phyloP scores from a whole-genome alignment of 2,888 invertebrate genomes.

The Lasioglossum malachurum region DNA sequence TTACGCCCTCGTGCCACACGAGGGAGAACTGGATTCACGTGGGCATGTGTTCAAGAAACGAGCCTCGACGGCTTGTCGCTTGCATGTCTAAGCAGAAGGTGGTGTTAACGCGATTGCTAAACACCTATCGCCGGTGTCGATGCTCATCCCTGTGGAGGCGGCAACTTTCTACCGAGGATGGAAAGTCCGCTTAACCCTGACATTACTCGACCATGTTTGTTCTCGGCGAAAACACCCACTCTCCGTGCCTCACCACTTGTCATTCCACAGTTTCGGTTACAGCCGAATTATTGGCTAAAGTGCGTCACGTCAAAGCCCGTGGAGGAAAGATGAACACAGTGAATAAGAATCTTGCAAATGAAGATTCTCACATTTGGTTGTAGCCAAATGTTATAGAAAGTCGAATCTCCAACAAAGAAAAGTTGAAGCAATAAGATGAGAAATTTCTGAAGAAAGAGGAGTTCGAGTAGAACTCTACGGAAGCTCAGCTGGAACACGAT shows the following conservation, averaged over 20 bases:
- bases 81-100: constrained; percentile 1
- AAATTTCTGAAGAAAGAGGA: background rate
- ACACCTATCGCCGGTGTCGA: background rate
- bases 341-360: background rate
- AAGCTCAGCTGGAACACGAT: constrained; percentile 6
- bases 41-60: background rate
- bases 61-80: constrained; percentile 7
- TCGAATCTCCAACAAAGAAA: background rate
- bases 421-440: background rate
- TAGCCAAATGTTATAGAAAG: background rate
- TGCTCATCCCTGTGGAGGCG: background rate
- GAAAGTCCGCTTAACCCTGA: background rate
- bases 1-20: constrained; percentile 13
- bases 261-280: no score
- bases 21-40: constrained; percentile 4
- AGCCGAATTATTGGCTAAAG: no score
- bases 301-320: no score
- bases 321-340: no score
- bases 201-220: background rate
- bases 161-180: background rate
- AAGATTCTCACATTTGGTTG: background rate
- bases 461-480: background rate
- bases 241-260: no score
- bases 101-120: background rate
- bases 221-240: background rate